Base-by-base conservation (phyloP, 2,888 invertebrate species). In the Lathronympha strigana region DNA sequence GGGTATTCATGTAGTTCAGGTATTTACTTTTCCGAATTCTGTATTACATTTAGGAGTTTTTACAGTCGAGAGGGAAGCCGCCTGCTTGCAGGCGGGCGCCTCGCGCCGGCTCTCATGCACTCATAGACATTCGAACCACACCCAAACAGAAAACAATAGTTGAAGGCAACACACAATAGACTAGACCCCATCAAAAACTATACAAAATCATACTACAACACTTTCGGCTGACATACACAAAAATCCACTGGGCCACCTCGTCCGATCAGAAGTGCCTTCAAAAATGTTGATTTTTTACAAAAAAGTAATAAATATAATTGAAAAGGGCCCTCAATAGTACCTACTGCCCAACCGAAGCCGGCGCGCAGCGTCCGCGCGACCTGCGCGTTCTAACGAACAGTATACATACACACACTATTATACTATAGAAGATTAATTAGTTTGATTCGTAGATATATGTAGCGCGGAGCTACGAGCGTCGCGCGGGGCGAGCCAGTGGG, bases 261-360 rank as follows among this genome's bases (percentile, higher is more conserved):
- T 97, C 97, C 96, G 96, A 95, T 95, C 95, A 95, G 95, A 97
- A 96, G 97, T 97, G 97, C 97, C 97, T 97, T 97, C 97, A 95
- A 94, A 90, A 78, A 84, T 95, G 94, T 96, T 96, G 95, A 94
- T 95, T 96, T 96, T 96, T 95, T 95, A 95, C 95, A 94, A 95
- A 94, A 87, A 80, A 92, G 92, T 92, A 93, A 93, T 72, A 66
- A 94, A 95, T 94, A 93, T 94, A 94, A 94, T 94, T 94, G 78
- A 94, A 94, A 94, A 92, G 95, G 96, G 96, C 96, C 96, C 96
- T 95, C 95, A 95, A 96, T 96, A 97, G 96, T 92, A 95, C 95
- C 93, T 93, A 90, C 92, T 89, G 94, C 95, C 94, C 94, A 94
- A 93, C 94, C 94, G 93, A 94, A 94, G 84, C 77, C 80, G 80